A percentile compares a stretch with the other conserved stretches of the same genome.
Evolutionary conservation across 2,797 vertebrate genomes (phyloP).

Genomic region (Poeciliopsis gracilis): DNA sequence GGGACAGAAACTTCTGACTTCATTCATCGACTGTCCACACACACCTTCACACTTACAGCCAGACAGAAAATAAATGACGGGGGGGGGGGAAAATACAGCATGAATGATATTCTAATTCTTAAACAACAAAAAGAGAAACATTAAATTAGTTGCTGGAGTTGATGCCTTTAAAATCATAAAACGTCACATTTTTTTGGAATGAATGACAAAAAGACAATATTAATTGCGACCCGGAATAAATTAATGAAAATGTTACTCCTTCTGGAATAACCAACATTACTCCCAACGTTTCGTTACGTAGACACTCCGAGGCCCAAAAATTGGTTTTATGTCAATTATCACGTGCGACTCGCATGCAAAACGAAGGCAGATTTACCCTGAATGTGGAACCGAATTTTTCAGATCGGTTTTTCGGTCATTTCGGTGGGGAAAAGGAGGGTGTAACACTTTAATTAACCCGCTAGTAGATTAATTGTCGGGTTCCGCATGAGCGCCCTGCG

Average conservation of each 20-base stretch:
- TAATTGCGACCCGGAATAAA: neutral
- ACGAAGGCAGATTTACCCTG: neutral
- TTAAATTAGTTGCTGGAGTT: neutral
- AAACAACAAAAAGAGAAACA: neutral
- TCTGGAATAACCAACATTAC: neutral
- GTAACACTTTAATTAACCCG: constrained; percentile 5
- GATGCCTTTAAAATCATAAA: neutral
- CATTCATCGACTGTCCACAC: constrained; percentile 81
- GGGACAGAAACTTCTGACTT: constrained; percentile 73
- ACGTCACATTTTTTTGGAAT: neutral
- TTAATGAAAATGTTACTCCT: neutral
- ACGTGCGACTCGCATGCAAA: neutral
- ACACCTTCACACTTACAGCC: constrained; percentile 6
- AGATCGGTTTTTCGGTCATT: neutral
- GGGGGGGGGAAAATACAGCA: neutral
- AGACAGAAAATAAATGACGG: neutral
- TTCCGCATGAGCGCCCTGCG: constrained; percentile 5
- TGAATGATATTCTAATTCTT: neutral
- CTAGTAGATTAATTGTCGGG: constrained; percentile 1
- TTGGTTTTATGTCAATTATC: neutral
- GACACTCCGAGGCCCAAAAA: neutral
- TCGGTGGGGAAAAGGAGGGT: neutral
- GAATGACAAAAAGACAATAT: neutral
- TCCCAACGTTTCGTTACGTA: neutral
- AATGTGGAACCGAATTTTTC: neutral